These are phyloP conservation scores for Rousettus madagascariensis DNA, from an alignment of 2,797 vertebrate species.

Conservation along the genomic window DNA sequence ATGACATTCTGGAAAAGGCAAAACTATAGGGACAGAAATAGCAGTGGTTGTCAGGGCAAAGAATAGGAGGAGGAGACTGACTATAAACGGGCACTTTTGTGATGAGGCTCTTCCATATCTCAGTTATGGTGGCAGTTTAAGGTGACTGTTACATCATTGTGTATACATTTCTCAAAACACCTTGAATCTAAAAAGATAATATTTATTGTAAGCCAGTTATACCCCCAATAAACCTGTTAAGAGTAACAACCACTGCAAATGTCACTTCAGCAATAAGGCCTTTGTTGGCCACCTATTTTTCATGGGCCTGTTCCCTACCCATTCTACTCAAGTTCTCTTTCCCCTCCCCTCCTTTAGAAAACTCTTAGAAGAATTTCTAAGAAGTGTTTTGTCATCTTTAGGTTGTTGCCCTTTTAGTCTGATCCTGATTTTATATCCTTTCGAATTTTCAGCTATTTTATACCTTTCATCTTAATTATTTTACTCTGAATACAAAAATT, in stretches of 20 bases:
- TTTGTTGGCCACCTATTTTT: background rate
- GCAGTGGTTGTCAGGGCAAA: background rate
- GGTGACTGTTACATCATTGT: background rate
- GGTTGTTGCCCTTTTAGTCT: background rate
- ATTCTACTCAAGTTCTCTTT: background rate
- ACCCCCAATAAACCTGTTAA: background rate
- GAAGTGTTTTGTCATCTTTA: background rate
- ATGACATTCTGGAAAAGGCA: background rate
- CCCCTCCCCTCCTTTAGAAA: background rate
- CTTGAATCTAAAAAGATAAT: background rate
- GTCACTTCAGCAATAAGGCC: background rate
- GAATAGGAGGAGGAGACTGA: background rate
- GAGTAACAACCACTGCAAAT: background rate
- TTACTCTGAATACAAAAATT: background rate
- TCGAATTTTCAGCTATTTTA: background rate
- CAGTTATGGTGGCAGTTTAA: background rate
- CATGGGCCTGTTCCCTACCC: background rate
- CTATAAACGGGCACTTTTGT: background rate
- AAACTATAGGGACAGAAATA: background rate
- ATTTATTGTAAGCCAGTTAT: background rate
- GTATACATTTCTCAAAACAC: background rate
- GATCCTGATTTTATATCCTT: background rate
- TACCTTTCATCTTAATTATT: conserved; percentile 24
- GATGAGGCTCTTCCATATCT: background rate
- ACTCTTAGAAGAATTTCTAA: background rate